Evolutionary conservation across 2,113 vertebrate genomes (phyloP).

Genomic region (Cottus gobio): DNA sequence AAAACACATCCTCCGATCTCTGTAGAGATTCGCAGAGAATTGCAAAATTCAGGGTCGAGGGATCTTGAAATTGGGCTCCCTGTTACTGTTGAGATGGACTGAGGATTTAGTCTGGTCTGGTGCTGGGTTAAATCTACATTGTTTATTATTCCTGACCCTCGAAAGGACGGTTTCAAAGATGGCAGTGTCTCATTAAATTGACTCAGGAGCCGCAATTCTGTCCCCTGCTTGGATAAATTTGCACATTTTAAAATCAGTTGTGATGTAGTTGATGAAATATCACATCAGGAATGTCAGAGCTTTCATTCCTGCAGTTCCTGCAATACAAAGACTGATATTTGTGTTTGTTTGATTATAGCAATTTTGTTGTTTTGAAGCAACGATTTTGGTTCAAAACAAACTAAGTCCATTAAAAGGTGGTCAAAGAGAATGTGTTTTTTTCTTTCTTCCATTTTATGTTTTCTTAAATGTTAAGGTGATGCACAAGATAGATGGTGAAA

Average conservation of each 20-base stretch:
- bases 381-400: slow-evolving; percentile 39
- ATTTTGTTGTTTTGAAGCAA: slow-evolving; percentile 25
- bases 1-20: slow-evolving; percentile 90
- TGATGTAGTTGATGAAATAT: slow-evolving; percentile 16
- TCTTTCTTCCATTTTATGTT: not conserved
- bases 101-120: slow-evolving; percentile 33
- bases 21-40: slow-evolving; percentile 90
- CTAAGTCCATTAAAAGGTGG: slow-evolving; percentile 2
- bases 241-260: slow-evolving; percentile 8
- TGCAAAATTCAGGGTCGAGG: slow-evolving; percentile 86
- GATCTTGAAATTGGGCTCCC: slow-evolving; percentile 86
- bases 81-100: slow-evolving; percentile 81
- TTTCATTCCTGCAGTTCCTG: not conserved
- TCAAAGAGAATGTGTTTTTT: not conserved
- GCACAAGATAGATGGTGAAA: not conserved
- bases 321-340: slow-evolving; percentile 19
- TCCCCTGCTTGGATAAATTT: slow-evolving; percentile 3
- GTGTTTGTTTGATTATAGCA: slow-evolving; percentile 29
- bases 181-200: not conserved
- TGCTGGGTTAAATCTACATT: not conserved
- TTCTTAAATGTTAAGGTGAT: not conserved
- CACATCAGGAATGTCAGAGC: not conserved
- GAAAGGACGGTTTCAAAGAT: slow-evolving; percentile 16
- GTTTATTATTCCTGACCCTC: not conserved
- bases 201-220: not conserved